Percentiles rank a stretch among this genome's conserved stretches.
phyloP scores from a whole-genome alignment of 2,888 invertebrate genomes.

The Scotopteryx bipunctaria region DNA sequence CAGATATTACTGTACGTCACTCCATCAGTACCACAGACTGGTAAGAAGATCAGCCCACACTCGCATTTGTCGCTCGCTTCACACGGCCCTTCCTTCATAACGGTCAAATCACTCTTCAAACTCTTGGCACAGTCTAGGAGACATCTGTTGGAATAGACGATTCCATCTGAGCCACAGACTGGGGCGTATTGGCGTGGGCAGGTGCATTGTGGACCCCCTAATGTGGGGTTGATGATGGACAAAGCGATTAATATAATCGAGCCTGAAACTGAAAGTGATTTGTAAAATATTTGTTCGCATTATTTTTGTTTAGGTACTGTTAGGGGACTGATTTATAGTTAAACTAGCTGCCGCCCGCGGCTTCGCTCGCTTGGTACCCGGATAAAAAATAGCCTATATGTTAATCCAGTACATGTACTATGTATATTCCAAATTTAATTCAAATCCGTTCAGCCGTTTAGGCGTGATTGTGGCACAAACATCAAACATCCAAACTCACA shows the following conservation, averaged over 20 bases:
- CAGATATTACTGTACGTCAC: slow-evolving; percentile 26
- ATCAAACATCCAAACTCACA: no score
- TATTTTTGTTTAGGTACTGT: no score
- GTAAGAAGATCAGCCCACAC: neutral
- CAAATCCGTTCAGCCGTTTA: no score
- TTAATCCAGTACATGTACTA: no score
- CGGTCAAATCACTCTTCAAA: slow-evolving; percentile 11
- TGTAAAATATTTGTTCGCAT: no score
- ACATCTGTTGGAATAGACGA: slow-evolving; percentile 21
- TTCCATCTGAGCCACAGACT: slow-evolving; percentile 28
- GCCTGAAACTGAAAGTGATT: slow-evolving; percentile 16
- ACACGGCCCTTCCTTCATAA: slow-evolving; percentile 6
- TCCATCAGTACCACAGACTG: slow-evolving; percentile 27
- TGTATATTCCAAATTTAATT: no score
- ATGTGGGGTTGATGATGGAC: slow-evolving; percentile 4
- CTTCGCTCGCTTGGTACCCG: no score
- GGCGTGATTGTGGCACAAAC: no score
- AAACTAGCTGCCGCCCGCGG: no score
- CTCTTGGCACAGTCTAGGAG: slow-evolving; percentile 21
- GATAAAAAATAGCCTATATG: no score
- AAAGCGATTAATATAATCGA: slow-evolving; percentile 4
- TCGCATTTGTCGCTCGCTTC: neutral
- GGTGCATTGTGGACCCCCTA: slow-evolving; percentile 6
- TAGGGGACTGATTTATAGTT: no score
- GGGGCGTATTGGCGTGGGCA: slow-evolving; percentile 16